phyloP scores from a whole-genome alignment of 2,113 vertebrate genomes.

The Diadophis punctatus region DNA sequence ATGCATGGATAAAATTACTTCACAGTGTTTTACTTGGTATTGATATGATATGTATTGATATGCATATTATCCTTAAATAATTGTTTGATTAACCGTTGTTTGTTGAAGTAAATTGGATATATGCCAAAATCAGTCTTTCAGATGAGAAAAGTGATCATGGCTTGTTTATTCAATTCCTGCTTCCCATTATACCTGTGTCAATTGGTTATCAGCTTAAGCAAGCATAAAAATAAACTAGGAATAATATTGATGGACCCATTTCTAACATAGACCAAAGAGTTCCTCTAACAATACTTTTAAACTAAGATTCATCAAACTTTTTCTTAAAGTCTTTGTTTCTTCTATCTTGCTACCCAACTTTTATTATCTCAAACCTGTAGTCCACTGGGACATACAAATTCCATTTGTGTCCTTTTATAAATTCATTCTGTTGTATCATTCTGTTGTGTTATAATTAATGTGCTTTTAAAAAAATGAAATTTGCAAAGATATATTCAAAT shows the following conservation, averaged over 20 bases:
- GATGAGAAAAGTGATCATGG: neutral
- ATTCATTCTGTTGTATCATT: too few relatives aligned
- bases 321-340: too few relatives aligned
- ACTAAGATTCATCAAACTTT: too few relatives aligned
- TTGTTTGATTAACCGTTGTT: neutral
- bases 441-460: too few relatives aligned
- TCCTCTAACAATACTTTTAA: neutral
- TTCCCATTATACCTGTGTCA: neutral
- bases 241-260: too few relatives aligned
- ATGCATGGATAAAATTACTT: neutral
- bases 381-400: too few relatives aligned
- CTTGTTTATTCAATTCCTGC: neutral
- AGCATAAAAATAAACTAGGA: neutral
- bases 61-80: neutral
- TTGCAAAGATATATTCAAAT: too few relatives aligned
- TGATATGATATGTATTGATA: neutral
- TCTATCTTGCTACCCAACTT: too few relatives aligned
- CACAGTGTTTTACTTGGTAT: neutral
- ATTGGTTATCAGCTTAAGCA: neutral
- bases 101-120: neutral
- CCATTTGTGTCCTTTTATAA: too few relatives aligned
- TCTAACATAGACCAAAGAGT: too few relatives aligned
- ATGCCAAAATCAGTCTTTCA: neutral
- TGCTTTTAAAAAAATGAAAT: too few relatives aligned
- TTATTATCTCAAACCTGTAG: too few relatives aligned